Evolutionary conservation across 2,113 vertebrate genomes (phyloP).

Genomic region (Sylvia atricapilla): DNA sequence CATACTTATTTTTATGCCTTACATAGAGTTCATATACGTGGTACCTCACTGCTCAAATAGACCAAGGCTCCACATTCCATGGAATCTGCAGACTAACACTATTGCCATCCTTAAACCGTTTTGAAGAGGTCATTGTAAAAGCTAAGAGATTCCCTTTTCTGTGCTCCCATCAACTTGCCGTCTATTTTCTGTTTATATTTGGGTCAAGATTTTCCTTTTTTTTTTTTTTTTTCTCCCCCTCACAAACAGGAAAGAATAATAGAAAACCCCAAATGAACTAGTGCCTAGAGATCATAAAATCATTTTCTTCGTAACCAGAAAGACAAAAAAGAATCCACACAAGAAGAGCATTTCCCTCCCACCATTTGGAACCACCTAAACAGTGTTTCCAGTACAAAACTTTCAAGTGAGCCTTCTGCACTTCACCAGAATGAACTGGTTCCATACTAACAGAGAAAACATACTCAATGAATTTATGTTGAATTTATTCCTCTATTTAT

Average conservation of each 20-base stretch:
- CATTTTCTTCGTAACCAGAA: neutral
- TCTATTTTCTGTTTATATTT: neutral
- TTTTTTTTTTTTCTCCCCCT: neutral
- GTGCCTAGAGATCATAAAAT: neutral
- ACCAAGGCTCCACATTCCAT: neutral
- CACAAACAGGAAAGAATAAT: neutral
- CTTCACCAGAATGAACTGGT: neutral
- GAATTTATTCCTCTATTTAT: neutral
- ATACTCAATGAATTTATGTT: neutral
- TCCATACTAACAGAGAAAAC: neutral
- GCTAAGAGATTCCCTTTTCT: neutral
- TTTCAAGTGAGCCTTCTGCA: neutral
- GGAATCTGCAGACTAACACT: neutral
- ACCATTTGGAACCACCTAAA: neutral
- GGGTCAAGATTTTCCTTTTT: neutral
- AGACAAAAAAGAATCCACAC: neutral
- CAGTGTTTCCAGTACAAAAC: neutral
- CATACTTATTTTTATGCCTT: slow-evolving; percentile 12
- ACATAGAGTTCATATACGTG: neutral
- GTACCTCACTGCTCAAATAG: neutral
- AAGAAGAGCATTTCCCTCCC: neutral
- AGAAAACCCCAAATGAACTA: neutral
- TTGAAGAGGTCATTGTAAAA: neutral
- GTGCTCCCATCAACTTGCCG: neutral
- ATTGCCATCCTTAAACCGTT: neutral